Evolutionary conservation across 23 tunicate genomes (phyloP), one percentile per base, ranked within the genome.

Genomic region (Ciona savignyi): DNA sequence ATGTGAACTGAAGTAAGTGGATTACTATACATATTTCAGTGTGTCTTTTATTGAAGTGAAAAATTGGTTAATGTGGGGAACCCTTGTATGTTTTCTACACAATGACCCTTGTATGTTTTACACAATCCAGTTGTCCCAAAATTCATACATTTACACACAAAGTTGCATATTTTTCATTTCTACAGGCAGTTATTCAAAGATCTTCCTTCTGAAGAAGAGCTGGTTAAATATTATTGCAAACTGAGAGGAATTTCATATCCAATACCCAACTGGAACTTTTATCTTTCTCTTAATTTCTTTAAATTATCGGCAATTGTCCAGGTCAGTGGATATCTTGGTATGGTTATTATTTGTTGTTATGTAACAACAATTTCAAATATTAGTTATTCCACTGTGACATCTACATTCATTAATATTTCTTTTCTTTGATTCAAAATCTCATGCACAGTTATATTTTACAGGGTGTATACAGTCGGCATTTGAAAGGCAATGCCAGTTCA

Each of bases 391-490:
- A 42, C 56, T 42, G 56, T 42, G 15, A 42, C 11, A 6, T 42
- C 15, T n/a, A n/a, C n/a, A n/a, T n/a, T n/a, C n/a, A n/a, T n/a
- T n/a, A n/a, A n/a, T n/a, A n/a, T n/a, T n/a, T n/a, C n/a, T n/a
- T n/a, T n/a, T n/a, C n/a, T n/a, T n/a, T n/a, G n/a, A n/a, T n/a
- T n/a, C n/a, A n/a, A n/a, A n/a, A n/a, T 42, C 56, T 42, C 11
- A 6, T 6, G 23, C 22, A 25, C 4, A 63, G 15, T 63, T 23
- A 25, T 63, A 25, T 63, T 68, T 63, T 42, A 0, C 32, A 91
- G 97, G 97, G 97, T n/a, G 97, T 91, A 0, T 91, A 91, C 63
- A 62, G 85, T 11, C 65, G 97, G 29, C 29, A 19, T 31, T 74
- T 71, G 0, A 85, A 80, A 30, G 97, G 97, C 25, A 91, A 91